Evolutionary conservation across 1,140 invertebrate species (phyloP).

Genomic region (Cheumatopsyche charites): DNA sequence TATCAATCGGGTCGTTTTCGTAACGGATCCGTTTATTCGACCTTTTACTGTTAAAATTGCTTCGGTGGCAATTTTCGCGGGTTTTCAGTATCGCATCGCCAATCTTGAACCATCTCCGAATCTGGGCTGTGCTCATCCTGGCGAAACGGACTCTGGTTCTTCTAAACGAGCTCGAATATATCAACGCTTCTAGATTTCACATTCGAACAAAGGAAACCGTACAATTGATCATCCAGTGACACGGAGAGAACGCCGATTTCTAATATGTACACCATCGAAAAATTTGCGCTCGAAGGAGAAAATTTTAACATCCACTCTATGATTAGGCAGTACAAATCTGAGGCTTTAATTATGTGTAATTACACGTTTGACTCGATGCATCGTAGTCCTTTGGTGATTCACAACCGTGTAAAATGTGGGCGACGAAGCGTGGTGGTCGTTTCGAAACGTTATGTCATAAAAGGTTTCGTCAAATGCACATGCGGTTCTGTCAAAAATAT

Average conservation of each 20-base stretch:
- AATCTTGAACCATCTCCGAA: conserved; percentile 19
- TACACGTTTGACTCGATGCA: too few relatives aligned
- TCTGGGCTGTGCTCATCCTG: conserved; percentile 36
- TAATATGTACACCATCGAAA: background rate
- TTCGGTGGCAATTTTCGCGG: conserved; percentile 19
- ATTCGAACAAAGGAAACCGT: conserved; percentile 16
- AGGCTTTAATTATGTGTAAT: too few relatives aligned
- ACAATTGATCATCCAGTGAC: conserved; percentile 22
- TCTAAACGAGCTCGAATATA: conserved; percentile 21
- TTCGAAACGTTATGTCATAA: conserved; percentile 12
- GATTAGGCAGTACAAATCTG: too few relatives aligned
- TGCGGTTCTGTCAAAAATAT: background rate
- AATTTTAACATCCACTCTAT: background rate
- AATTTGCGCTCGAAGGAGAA: too few relatives aligned
- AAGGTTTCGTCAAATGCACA: conserved; percentile 11
- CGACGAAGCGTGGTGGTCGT: conserved; percentile 1
- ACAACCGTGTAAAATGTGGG: background rate
- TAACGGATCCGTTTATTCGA: background rate
- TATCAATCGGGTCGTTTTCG: too few relatives aligned
- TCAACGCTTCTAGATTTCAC: conserved; percentile 32
- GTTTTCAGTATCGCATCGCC: conserved; percentile 22
- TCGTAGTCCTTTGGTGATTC: background rate
- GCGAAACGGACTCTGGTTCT: conserved; percentile 21
- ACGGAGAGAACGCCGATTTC: background rate
- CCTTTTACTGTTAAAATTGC: conserved; percentile 12